phyloP scores from a whole-genome alignment of 2,113 vertebrate genomes.

The Tyto alba region DNA sequence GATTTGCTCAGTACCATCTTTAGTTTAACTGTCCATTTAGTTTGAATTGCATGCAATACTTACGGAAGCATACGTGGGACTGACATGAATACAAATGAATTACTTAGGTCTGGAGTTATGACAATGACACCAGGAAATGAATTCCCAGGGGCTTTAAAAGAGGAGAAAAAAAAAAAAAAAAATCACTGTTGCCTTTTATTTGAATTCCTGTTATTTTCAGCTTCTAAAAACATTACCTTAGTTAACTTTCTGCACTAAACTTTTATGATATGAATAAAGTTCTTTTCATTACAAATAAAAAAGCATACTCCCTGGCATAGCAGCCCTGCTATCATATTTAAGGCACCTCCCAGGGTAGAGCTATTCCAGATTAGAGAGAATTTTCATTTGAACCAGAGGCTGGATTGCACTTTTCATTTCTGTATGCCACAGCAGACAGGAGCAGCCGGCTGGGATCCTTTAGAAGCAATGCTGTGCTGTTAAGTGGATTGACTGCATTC shows the following conservation, averaged over 20 bases:
- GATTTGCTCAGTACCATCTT: not conserved
- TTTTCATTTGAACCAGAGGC: constrained; percentile 39
- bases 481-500: not conserved
- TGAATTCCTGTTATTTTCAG: not conserved
- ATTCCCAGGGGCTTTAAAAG: not conserved
- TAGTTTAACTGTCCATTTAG: not conserved
- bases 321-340: not conserved
- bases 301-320: not conserved
- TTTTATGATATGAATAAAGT: not conserved
- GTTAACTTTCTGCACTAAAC: not conserved
- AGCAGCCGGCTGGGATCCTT: constrained; percentile 20
- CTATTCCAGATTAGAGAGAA: constrained; percentile 43
- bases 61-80: not conserved
- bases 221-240: not conserved
- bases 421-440: not conserved
- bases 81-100: not conserved
- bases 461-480: constrained; percentile 13
- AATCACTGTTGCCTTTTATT: not conserved
- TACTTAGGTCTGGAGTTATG: not conserved
- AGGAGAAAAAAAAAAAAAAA: not conserved
- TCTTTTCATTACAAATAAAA: not conserved
- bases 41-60: not conserved
- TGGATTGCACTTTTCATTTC: constrained; percentile 4
- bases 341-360: constrained; percentile 5
- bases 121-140: not conserved